These are phyloP conservation scores for Solenodon paradoxus DNA, from an alignment of 2,113 vertebrate species.

Conservation along the genomic window DNA sequence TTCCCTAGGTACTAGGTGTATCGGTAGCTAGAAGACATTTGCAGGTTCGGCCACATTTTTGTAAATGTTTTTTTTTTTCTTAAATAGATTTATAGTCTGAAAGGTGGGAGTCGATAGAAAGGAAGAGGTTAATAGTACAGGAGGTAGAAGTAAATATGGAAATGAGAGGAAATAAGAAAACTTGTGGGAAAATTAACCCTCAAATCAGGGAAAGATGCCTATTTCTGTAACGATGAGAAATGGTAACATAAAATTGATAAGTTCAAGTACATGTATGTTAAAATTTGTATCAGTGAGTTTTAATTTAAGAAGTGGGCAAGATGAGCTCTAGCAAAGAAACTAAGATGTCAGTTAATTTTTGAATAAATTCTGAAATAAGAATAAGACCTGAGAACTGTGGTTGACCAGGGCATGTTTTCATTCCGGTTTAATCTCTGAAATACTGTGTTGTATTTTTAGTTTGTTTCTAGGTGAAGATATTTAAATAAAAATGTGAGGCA, in stretches of 20 bases:
- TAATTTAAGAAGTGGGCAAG: not conserved
- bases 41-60: not conserved
- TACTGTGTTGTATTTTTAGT: slow-evolving; percentile 40
- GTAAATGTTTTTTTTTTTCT: not conserved
- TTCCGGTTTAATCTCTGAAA: slow-evolving; percentile 50
- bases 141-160: not conserved
- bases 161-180: not conserved
- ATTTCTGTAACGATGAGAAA: not conserved
- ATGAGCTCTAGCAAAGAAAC: slow-evolving; percentile 23
- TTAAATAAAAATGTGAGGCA: slow-evolving; percentile 54
- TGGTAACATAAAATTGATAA: not conserved
- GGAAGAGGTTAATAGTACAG: not conserved
- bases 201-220: not conserved
- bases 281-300: not conserved
- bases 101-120: not conserved
- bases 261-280: not conserved
- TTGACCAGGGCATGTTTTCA: slow-evolving; percentile 30
- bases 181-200: not conserved
- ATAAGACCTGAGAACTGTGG: not conserved
- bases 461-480: slow-evolving; percentile 43
- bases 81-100: not conserved
- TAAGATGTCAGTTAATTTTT: not conserved
- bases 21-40: not conserved
- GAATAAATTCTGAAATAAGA: slow-evolving; percentile 11
- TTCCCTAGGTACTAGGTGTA: not conserved